phyloP scores from a whole-genome alignment of 2,113 vertebrate species.

The Pelobates fuscus region DNA sequence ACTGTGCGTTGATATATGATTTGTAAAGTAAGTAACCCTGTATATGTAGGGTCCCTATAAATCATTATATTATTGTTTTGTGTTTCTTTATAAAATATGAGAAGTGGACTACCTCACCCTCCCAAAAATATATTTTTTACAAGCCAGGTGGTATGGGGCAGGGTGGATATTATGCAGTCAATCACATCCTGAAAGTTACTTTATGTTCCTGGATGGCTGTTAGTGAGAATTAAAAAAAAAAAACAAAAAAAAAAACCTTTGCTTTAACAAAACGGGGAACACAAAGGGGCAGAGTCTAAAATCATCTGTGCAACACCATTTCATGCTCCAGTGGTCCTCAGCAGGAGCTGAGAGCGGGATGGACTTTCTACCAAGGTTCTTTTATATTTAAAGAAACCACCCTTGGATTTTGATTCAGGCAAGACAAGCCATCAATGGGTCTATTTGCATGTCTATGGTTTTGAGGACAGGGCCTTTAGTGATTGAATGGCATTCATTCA shows the following conservation, averaged over 20 bases:
- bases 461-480: background rate
- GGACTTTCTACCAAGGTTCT: constrained; percentile 25
- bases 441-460: constrained; percentile 42
- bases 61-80: too few relatives aligned
- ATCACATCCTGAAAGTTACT: background rate
- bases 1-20: too few relatives aligned
- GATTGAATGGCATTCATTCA: background rate
- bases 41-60: too few relatives aligned
- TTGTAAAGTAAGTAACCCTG: too few relatives aligned
- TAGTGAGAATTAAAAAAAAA: constrained; percentile 7
- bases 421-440: constrained; percentile 14
- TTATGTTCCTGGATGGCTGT: background rate
- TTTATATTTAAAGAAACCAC: constrained; percentile 17
- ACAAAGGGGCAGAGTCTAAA: background rate
- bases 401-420: constrained; percentile 7
- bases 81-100: too few relatives aligned
- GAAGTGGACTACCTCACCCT: too few relatives aligned
- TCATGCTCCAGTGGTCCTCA: constrained; percentile 16
- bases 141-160: too few relatives aligned
- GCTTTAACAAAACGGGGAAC: constrained; percentile 8
- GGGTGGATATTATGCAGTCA: too few relatives aligned
- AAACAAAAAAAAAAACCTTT: background rate
- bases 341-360: constrained; percentile 10
- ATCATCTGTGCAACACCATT: constrained; percentile 19
- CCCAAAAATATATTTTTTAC: too few relatives aligned